Conservation (phyloP, 1,140 invertebrate genomes). For the Drosophila tsacasi region DNA sequence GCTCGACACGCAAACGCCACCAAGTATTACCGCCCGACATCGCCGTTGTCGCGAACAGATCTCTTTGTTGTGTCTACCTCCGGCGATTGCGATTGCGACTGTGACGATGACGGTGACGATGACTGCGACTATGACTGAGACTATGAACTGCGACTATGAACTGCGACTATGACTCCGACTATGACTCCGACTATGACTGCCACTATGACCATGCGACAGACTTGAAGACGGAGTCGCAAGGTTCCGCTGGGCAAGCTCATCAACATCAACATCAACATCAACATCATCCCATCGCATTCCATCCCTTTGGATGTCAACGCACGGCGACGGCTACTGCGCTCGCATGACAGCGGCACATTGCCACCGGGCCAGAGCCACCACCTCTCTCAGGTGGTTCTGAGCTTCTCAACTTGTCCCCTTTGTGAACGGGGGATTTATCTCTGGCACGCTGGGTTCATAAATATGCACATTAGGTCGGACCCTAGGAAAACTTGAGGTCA, state of each 20-base stretch:
- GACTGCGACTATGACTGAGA: not conserved
- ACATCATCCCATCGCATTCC: not conserved
- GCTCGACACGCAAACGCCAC: conserved; percentile 78
- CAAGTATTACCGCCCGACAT: conserved; percentile 15
- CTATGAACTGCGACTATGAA: not conserved
- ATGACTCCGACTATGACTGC: not conserved
- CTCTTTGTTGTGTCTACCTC: conserved; percentile 70
- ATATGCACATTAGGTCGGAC: conserved; percentile 5
- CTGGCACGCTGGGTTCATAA: not conserved
- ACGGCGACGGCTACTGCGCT: conserved; percentile 35
- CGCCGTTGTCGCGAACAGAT: conserved; percentile 70
- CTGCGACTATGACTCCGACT: not conserved
- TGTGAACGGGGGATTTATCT: not conserved
- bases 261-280: not conserved
- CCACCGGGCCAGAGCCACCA: conserved; percentile 6
- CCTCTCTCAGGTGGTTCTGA: not conserved
- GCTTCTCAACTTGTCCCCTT: not conserved
- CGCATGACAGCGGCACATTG: conserved; percentile 42
- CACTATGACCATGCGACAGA: conserved; percentile 6
- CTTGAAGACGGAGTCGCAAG: not conserved
- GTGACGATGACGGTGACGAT: not conserved
- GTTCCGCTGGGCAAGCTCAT: conserved; percentile 18
- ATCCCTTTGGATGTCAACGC: conserved; percentile 43
- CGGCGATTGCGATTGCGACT: conserved; percentile 55
- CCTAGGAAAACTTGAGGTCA: conserved; percentile 2